Evolutionary conservation across 2,888 invertebrate genomes (phyloP), one percentile per base, ranked within the genome.

Genomic region (Orchesellides sinensis): DNA sequence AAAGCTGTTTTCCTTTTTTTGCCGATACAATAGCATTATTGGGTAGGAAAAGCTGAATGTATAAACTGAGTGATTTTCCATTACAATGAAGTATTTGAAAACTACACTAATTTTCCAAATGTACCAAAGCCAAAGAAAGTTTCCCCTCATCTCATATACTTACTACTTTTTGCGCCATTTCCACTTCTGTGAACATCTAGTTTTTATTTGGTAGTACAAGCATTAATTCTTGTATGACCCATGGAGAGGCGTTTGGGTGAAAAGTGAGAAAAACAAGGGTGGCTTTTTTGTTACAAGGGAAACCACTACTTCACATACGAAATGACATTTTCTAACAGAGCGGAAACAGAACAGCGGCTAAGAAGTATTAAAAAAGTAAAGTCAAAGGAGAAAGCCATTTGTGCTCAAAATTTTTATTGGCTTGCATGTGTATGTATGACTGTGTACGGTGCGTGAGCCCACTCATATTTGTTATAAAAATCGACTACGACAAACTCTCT

Each of bases 321-420:
- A 27, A 56, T 45, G 56, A 45, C 32, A 54, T 75, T 75, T 56
- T 27, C 40, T 21, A 69, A 69, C 29, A 17, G 25, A 52, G 61
- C 59, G 69, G 78, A 69, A 78, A 69, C 47, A n/a, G n/a, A n/a
- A n/a, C n/a, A n/a, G n/a, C n/a, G n/a, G n/a, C n/a, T n/a, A n/a
- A 17, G 29, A 32, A 40, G 52, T 17, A 52, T 52, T 19, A 61
- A 40, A 68, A 49, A 56, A 66, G 25, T 45, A 19, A 63, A 78
- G 78, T 69, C 78, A 78, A 78, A 69, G 78, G 78, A 78, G 78
- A 78, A 68, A 61, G 69, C 47, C 61, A 78, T 78, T 77, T 77
- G 21, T 49, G 59, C 54, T 66, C 12, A 69, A 19, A 77, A 59
- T 56, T 32, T 70, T 54, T 56, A 70, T 56, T 54, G 23, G 70